Percentiles rank a stretch among this genome's conserved stretches.
Conservation (phyloP, 2,888 invertebrate species). For the Prostheceraeus crozeri region DNA sequence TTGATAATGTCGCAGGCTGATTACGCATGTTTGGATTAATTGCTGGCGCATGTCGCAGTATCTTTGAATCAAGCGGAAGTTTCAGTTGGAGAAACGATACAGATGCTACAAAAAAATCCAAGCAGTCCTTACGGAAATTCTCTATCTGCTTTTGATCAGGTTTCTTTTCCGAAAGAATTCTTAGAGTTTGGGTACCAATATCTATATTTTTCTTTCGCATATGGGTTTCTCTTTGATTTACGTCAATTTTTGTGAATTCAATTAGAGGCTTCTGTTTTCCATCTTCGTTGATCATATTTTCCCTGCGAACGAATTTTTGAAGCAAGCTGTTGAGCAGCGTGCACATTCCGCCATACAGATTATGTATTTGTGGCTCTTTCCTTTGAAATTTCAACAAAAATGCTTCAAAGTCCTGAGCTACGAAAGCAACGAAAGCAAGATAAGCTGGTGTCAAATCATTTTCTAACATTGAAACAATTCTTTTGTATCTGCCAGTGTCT, state of each 20-base stretch:
- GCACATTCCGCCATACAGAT: constrained; percentile 6
- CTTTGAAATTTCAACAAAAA: constrained; percentile 25
- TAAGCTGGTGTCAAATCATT: constrained; percentile 24
- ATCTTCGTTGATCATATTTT: too few species aligned
- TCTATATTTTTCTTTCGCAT: constrained; percentile 1
- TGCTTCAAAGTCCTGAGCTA: constrained; percentile 22
- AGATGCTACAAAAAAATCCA: not conserved
- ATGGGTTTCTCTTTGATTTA: constrained; percentile 5
- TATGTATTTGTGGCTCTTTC: constrained; percentile 8
- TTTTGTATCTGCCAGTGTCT: constrained; percentile 6
- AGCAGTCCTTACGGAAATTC: not conserved
- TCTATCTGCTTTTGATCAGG: not conserved
- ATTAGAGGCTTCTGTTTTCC: constrained; percentile 9
- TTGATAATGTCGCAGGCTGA: too few species aligned
- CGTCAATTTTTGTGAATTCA: constrained; percentile 24
- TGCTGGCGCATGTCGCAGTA: not conserved
- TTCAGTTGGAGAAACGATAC: not conserved
- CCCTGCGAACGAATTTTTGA: constrained; percentile 6
- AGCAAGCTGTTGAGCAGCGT: not conserved
- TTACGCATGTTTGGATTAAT: constrained; percentile 11
- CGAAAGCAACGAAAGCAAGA: constrained; percentile 10
- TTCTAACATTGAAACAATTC: constrained; percentile 12
- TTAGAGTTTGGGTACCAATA: constrained; percentile 12
- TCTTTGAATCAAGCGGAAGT: constrained; percentile 15
- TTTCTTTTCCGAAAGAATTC: constrained; percentile 9